These are phyloP conservation scores for Drosophila prostipennis DNA, from an alignment of 2,888 invertebrate genomes.

Conservation along the genomic window DNA sequence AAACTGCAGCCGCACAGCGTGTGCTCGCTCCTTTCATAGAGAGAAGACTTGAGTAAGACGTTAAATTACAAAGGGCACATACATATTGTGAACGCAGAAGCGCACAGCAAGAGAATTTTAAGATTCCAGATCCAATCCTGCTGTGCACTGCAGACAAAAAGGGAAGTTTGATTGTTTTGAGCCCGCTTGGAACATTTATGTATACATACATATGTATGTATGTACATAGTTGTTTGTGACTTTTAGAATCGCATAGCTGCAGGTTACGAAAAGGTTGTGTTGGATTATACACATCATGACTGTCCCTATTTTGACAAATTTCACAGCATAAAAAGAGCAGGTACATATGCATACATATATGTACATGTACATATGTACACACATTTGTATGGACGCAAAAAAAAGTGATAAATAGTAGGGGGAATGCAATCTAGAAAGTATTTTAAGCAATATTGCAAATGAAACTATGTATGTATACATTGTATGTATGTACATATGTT, in stretches of 20 bases:
- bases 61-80: constrained; percentile 73
- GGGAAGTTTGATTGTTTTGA: constrained; percentile 1
- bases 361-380: too few relatives aligned
- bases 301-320: neutral
- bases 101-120: constrained; percentile 48
- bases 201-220: neutral
- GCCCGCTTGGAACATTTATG: neutral
- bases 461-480: too few relatives aligned
- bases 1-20: constrained; percentile 4
- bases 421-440: too few relatives aligned
- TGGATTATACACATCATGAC: neutral
- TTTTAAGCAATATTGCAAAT: too few relatives aligned
- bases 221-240: neutral
- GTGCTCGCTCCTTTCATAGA: constrained; percentile 31
- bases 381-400: too few relatives aligned
- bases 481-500: too few relatives aligned
- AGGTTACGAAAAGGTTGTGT: neutral
- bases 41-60: constrained; percentile 75
- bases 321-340: too few relatives aligned
- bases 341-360: too few relatives aligned
- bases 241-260: neutral
- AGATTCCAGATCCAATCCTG: constrained; percentile 47
- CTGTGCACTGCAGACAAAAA: constrained; percentile 46
- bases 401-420: too few relatives aligned
- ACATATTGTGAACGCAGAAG: constrained; percentile 49